Percentiles rank a stretch among this genome's conserved stretches.
Evolutionary conservation across 2,797 vertebrate genomes (phyloP).

Genomic region (Acomys russatus): DNA sequence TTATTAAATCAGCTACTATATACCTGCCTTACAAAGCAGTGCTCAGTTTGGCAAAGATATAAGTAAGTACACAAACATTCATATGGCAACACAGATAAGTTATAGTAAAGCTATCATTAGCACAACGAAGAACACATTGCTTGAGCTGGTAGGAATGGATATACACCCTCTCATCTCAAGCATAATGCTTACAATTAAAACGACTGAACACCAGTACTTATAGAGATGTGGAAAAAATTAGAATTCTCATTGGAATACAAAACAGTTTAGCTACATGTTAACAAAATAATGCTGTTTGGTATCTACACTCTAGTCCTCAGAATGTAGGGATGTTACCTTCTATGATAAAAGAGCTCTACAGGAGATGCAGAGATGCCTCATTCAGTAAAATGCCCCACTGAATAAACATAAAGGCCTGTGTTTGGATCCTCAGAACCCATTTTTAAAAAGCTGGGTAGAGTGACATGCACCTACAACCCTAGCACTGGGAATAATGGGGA

Average conservation of each 20-base stretch:
- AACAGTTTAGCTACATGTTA: not conserved
- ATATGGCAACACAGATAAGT: not conserved
- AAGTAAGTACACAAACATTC: slow-evolving; percentile 42
- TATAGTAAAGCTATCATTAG: slow-evolving; percentile 12
- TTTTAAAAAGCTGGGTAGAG: not conserved
- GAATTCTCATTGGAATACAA: slow-evolving; percentile 35
- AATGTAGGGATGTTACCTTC: slow-evolving; percentile 19
- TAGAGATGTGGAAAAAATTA: slow-evolving; percentile 40
- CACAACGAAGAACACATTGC: not conserved
- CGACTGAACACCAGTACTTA: not conserved
- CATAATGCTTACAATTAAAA: slow-evolving; percentile 63
- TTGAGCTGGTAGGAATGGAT: not conserved
- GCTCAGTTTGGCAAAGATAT: slow-evolving; percentile 14
- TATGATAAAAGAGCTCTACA: not conserved
- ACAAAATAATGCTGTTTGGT: slow-evolving; percentile 8
- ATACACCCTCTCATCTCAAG: not conserved
- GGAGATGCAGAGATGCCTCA: not conserved
- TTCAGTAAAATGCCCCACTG: not conserved
- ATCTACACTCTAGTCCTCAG: not conserved
- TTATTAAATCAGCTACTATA: slow-evolving; percentile 43
- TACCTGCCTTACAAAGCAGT: not conserved
- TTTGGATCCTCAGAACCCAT: not conserved
- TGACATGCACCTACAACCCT: not conserved
- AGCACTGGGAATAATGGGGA: too few relatives aligned
- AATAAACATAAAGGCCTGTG: not conserved